Conservation (phyloP, 2,888 invertebrate species). For the Plagodis dolabraria region DNA sequence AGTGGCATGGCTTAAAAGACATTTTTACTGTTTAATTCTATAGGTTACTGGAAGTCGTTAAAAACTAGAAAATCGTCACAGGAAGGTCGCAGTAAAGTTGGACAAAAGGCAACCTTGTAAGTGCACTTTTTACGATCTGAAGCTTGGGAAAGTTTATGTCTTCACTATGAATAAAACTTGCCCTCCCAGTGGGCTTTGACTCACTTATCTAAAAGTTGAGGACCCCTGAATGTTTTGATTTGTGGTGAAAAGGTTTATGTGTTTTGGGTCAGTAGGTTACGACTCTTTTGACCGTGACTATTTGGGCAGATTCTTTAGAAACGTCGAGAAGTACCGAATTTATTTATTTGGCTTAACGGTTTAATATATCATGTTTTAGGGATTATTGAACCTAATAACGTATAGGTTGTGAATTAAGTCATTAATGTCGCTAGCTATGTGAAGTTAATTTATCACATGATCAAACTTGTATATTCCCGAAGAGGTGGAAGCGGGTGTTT, state of each 20-base stretch:
- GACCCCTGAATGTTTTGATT: conserved; percentile 29
- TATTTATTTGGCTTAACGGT: conserved; percentile 1
- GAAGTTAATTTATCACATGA: too few species aligned
- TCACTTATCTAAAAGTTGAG: conserved; percentile 23
- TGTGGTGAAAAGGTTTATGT: conserved; percentile 26
- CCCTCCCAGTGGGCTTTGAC: conserved; percentile 25
- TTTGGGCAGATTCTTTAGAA: conserved; percentile 21
- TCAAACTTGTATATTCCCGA: too few species aligned
- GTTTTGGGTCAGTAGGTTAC: conserved; percentile 26
- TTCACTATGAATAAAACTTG: conserved; percentile 31
- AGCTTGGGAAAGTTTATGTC: conserved; percentile 31
- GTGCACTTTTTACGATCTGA: conserved; percentile 34
- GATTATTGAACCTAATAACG: too few species aligned
- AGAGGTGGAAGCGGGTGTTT: too few species aligned
- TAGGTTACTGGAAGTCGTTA: conserved; percentile 15
- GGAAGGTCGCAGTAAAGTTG: conserved; percentile 23
- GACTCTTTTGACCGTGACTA: conserved; percentile 16
- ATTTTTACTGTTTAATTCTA: conserved; percentile 4
- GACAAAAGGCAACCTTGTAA: conserved; percentile 29
- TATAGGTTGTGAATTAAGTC: too few species aligned
- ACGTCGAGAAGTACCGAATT: conserved; percentile 4
- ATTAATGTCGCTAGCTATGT: too few species aligned
- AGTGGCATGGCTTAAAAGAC: conserved; percentile 4
- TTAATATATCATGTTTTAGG: neutral
- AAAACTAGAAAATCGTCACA: conserved; percentile 14